A percentile compares a stretch with the other conserved stretches of the same genome.
Evolutionary conservation across 92 coral and sea anemone species (phyloP).

Genomic region (Siderastrea radians): DNA sequence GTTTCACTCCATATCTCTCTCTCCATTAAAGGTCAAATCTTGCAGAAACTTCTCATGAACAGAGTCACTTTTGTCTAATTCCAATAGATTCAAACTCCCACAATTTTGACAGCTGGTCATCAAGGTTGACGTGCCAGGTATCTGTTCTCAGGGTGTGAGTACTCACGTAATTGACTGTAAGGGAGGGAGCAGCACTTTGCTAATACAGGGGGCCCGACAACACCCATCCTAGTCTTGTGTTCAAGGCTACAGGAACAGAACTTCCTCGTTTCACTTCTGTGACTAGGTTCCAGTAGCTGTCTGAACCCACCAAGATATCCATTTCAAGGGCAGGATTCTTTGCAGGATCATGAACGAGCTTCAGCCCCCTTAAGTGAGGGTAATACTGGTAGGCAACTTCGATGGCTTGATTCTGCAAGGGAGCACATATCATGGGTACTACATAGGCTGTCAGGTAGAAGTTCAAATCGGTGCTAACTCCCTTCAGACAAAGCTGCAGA

Average conservation of each 20-base stretch:
- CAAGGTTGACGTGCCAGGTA: not conserved
- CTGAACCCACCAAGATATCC: slow-evolving; percentile 52
- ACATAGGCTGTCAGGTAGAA: too few relatives aligned
- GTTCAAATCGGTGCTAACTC: too few relatives aligned
- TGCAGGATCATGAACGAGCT: too few relatives aligned
- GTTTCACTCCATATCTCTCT: slow-evolving; percentile 42
- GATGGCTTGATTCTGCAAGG: too few relatives aligned
- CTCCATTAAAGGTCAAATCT: slow-evolving; percentile 8
- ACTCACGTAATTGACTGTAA: too few relatives aligned
- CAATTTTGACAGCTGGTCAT: not conserved
- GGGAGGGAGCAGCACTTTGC: not conserved
- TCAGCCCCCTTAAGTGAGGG: too few relatives aligned
- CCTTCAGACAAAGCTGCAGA: too few relatives aligned
- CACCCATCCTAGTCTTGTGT: not conserved
- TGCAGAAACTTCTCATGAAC: slow-evolving; percentile 36
- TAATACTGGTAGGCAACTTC: too few relatives aligned
- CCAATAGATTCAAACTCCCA: slow-evolving; percentile 59
- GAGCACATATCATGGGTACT: too few relatives aligned
- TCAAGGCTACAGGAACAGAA: slow-evolving; percentile 15
- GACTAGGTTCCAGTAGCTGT: slow-evolving; percentile 16
- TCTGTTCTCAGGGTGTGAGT: not conserved
- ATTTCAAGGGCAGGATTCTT: not conserved
- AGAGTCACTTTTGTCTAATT: slow-evolving; percentile 16
- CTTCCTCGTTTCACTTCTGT: slow-evolving; percentile 8
- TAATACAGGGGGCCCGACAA: not conserved